Conservation (phyloP, 2,113 vertebrate species). For the Glaucomys volans region DNA sequence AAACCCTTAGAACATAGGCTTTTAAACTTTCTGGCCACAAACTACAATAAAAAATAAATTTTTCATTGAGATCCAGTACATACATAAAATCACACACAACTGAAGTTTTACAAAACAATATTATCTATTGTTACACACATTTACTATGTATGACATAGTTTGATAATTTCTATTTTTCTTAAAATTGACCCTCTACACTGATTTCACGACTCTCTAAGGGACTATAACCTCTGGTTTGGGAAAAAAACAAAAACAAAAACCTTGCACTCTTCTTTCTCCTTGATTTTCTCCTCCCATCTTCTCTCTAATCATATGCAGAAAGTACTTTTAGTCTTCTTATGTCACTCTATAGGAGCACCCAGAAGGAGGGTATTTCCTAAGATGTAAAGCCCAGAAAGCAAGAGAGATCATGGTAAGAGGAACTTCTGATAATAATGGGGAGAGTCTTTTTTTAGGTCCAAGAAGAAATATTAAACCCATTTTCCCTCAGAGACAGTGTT, state of each 20-base stretch:
- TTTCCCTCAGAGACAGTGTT: constrained; percentile 14
- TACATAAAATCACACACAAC: constrained; percentile 1
- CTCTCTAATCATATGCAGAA: constrained; percentile 7
- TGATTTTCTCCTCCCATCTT: not conserved
- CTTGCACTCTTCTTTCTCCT: not conserved
- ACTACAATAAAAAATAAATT: constrained; percentile 22
- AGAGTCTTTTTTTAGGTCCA: not conserved
- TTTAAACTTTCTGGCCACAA: constrained; percentile 44
- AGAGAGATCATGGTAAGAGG: not conserved
- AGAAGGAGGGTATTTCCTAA: not conserved
- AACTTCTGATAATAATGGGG: constrained; percentile 7
- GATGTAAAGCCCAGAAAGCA: not conserved
- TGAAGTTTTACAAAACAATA: constrained; percentile 59
- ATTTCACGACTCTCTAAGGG: not conserved
- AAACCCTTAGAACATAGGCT: constrained; percentile 31
- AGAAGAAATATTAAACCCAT: constrained; percentile 32
- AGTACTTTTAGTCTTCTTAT: constrained; percentile 9
- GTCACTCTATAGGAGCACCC: not conserved
- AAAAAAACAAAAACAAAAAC: not conserved
- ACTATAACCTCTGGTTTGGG: not conserved
- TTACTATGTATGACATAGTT: not conserved
- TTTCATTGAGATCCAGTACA: constrained; percentile 56
- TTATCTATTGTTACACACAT: too few relatives aligned
- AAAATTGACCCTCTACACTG: not conserved
- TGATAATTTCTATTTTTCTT: constrained; percentile 30